Conservation (phyloP, 1,140 invertebrate species). For the Acyrthosiphon pisum region DNA sequence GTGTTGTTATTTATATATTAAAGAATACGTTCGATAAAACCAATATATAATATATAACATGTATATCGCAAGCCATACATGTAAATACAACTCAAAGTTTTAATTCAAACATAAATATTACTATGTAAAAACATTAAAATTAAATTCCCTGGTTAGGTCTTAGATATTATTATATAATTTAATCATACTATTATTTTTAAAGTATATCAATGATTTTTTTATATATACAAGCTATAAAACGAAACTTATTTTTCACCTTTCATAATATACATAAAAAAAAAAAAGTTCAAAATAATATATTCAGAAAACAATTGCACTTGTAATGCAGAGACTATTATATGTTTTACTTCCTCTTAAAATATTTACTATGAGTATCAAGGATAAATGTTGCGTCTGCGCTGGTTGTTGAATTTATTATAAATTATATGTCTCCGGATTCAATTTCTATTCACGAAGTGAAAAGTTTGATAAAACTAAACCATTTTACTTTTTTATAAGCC, state of each 20-base stretch:
- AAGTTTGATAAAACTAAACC: slow-evolving; percentile 4
- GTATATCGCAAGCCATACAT: not conserved
- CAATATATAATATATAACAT: not conserved
- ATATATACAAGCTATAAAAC: not conserved
- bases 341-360: not conserved
- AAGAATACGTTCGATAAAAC: not conserved
- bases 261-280: not conserved
- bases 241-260: not conserved
- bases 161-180: not conserved
- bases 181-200: not conserved
- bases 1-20: not conserved
- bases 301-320: not conserved
- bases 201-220: not conserved
- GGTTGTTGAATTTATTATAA: not conserved
- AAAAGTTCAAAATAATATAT: not conserved
- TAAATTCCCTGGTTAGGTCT: not conserved
- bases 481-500: slow-evolving; percentile 17
- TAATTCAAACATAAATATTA: not conserved
- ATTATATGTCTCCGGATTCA: not conserved
- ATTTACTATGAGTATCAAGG: not conserved
- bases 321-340: slow-evolving; percentile 1
- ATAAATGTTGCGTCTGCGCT: not conserved
- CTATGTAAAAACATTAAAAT: not conserved
- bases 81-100: not conserved
- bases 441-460: not conserved